Percentiles rank a stretch among this genome's conserved stretches.
These are phyloP conservation scores for Ailuropoda melanoleuca DNA, from an alignment of 2,113 vertebrate genomes.

Conservation along the genomic window DNA sequence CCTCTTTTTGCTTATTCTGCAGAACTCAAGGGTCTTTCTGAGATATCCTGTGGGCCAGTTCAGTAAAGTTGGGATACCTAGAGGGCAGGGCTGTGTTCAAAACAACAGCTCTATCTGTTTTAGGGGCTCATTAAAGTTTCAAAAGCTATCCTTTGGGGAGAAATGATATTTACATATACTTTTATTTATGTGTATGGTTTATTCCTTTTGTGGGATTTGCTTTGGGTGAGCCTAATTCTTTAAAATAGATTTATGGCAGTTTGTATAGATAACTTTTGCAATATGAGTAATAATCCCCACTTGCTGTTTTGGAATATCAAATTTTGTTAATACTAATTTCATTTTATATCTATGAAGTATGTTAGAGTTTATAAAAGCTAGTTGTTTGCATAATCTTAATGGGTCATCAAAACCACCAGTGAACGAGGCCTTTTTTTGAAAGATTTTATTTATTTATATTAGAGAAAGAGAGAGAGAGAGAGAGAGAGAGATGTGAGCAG, in stretches of 20 bases:
- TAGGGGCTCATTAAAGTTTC: neutral
- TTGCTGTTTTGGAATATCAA: neutral
- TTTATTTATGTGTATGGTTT: neutral
- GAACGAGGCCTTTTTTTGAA: neutral
- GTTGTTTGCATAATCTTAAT: neutral
- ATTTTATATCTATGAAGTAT: neutral
- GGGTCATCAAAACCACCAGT: neutral
- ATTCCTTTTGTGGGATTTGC: constrained; percentile 32
- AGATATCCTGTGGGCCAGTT: neutral
- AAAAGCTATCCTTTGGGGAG: neutral
- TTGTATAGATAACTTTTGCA: neutral
- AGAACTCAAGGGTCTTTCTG: neutral
- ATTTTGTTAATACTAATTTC: neutral
- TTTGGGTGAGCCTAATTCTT: neutral
- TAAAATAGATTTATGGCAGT: neutral
- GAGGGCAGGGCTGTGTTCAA: neutral
- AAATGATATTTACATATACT: neutral
- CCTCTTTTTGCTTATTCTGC: neutral
- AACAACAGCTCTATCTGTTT: neutral
- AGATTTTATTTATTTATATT: neutral
- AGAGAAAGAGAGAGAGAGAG: neutral
- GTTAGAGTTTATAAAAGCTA: neutral
- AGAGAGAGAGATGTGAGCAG: neutral
- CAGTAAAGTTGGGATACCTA: neutral
- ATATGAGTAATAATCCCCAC: neutral